Evolutionary conservation across 1,140 invertebrate genomes (phyloP), one percentile per base, ranked within the genome.

Genomic region (Linepithema humile): DNA sequence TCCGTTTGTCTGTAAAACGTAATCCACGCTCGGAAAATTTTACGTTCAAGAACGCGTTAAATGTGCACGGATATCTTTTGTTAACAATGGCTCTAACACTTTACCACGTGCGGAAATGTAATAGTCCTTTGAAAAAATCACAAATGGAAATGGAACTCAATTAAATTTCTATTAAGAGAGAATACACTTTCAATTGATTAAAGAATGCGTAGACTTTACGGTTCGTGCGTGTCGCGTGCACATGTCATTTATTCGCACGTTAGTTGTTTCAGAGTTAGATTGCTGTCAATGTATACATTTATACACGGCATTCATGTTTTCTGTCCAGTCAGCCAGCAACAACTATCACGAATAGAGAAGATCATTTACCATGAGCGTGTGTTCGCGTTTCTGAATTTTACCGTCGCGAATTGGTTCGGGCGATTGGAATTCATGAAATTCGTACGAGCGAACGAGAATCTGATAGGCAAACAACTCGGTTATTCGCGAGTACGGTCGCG

Each of bases 381-480:
- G 60, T 55, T 43, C n/a, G 60, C 32, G 60, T 57, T 57, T 86
- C 60, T 70, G 64, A 87, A 85, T 86, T 87, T 86, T 70, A 62
- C n/a, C 40, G 59, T 73, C 72, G 23, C 38, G 43, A 85, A 85
- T 85, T 50, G 67, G 55, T 1, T 23, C 43, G 35, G 7, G 0
- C 65, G 57, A 87, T 87, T 69, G 84, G 85, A 62, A 87, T 69
- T 83, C 85, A 53, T 86, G 77, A 85, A 86, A 87, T 75, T 75
- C 60, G 59, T 20, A 23, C 77, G 62, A 67, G 67, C 60, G 48
- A 67, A 50, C 64, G 67, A 10, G 29, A 20, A 80, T 80, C 64
- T 43, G 64, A 80, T 80, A 69, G 69, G 55, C 50, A 62, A 64
- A 82, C 67, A 48, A 83, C 85, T 86, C 74, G 75, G 72, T 86